A percentile compares a stretch with the other conserved stretches of the same genome.
phyloP scores from a whole-genome alignment of 1,140 invertebrate genomes.

The Archivesica marissinica region DNA sequence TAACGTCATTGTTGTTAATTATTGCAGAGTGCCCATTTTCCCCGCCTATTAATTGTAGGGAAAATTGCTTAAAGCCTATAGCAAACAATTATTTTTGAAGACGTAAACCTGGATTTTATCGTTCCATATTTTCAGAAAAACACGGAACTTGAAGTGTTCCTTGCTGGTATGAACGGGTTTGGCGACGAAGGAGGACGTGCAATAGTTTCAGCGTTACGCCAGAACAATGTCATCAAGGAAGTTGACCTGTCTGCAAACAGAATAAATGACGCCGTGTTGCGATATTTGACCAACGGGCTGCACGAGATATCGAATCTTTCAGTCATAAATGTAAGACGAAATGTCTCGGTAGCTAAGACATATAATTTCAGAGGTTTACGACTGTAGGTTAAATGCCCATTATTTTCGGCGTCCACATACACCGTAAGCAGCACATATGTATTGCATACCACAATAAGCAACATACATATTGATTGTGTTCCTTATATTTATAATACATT shows the following conservation, averaged over 20 bases:
- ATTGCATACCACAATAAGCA: too few species aligned
- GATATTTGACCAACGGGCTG: background rate
- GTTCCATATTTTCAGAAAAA: too few species aligned
- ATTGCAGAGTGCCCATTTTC: too few species aligned
- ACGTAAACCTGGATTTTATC: too few species aligned
- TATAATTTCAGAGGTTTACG: background rate
- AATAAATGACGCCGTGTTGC: constrained; percentile 54
- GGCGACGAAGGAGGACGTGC: constrained; percentile 65
- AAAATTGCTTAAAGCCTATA: too few species aligned
- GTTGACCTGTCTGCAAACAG: constrained; percentile 67
- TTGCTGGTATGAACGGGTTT: constrained; percentile 70
- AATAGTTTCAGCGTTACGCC: constrained; percentile 55
- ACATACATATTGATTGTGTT: too few species aligned
- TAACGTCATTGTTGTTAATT: too few species aligned
- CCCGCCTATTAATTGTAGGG: too few species aligned
- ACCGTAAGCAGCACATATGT: background rate
- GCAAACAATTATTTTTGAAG: too few species aligned
- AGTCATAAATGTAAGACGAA: constrained; percentile 10
- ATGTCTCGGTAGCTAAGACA: background rate
- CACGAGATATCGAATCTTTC: background rate
- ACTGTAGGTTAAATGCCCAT: too few species aligned
- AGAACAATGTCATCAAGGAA: constrained; percentile 64
- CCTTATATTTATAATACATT: background rate
- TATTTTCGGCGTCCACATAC: background rate
- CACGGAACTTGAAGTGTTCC: constrained; percentile 55